Evolutionary conservation across 2,797 vertebrate genomes (phyloP).

Genomic region (Acestrorhynchus altus): DNA sequence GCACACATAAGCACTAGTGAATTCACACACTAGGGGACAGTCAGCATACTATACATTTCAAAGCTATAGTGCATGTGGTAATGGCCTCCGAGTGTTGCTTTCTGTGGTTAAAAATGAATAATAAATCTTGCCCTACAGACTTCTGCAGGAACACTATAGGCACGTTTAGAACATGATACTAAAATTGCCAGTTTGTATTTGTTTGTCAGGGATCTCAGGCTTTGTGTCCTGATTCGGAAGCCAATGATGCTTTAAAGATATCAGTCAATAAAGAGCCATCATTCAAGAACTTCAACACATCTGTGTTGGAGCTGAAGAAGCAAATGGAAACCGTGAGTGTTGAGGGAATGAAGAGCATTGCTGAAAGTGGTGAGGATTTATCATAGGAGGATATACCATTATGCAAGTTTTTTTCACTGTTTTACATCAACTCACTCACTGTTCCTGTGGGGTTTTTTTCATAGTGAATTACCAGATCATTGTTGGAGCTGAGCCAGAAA

Average conservation of each 20-base stretch:
- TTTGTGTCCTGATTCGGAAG: constrained; percentile 11
- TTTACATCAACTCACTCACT: constrained; percentile 17
- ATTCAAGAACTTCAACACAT: constrained; percentile 33
- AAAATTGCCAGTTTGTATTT: neutral
- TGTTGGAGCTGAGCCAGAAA: constrained; percentile 30
- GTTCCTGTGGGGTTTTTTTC: neutral
- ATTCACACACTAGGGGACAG: no score
- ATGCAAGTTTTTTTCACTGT: neutral
- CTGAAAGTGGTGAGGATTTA: constrained; percentile 14
- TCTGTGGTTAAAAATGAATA: no score
- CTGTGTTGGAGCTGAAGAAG: constrained; percentile 18
- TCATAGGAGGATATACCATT: neutral
- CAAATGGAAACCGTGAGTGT: constrained; percentile 7
- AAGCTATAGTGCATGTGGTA: no score
- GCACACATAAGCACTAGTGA: no score
- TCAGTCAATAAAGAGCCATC: constrained; percentile 3
- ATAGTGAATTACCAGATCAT: constrained; percentile 13
- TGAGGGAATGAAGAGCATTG: neutral
- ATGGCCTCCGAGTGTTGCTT: no score
- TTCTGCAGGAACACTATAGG: no score
- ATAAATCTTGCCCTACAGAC: no score
- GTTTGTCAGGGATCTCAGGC: constrained; percentile 25
- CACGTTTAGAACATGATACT: no score
- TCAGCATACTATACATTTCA: no score
- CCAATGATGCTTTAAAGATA: constrained; percentile 1